Evolutionary conservation across 1,140 invertebrate genomes (phyloP), one percentile per base, ranked within the genome.

Genomic region (Aphidius ervi): DNA sequence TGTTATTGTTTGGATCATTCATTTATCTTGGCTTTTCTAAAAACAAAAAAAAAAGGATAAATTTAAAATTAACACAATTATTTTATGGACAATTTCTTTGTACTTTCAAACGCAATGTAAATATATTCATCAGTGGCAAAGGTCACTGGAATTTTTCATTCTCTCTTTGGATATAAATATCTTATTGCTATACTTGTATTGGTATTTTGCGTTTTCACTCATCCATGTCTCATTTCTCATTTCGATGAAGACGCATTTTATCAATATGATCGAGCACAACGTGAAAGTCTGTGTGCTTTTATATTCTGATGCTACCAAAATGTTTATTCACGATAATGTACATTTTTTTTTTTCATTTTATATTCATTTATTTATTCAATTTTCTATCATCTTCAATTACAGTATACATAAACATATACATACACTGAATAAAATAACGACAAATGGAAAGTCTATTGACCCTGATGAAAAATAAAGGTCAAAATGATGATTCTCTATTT

Each of bases 361-460:
- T 47, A 41, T 41, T 45, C 9, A 16, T 9, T 31, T 8, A 10
- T 10, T 43, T 43, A 43, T 56, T 53, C 46, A 58, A 49, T 52
- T 55, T 46, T 56, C n/a, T n/a, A 50, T 45, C 59, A 65, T 72
- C 71, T 68, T 59, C 41, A 40, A 52, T 31, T 31, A 31, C 4
- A 31, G 4, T 31, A 31, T 31, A 31, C 4, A 31, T 31, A 31
- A 31, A 31, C 23, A 3, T 31, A 3, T 31, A n/a, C n/a, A 31
- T 31, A 31, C 2, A 31, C 2, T 31, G 23, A 31, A 31, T 31
- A 31, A 31, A 31, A 31, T 31, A 16, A 16, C 67, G 66, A 68
- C 70, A 72, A 67, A 66, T 74, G 73, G 73, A 74, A 74, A 74
- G 73, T 68, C 67, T 67, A 72, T 71, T 74, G 71, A 74, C 71